phyloP scores from a whole-genome alignment of 2,888 invertebrate genomes.

The Atrina japonica region DNA sequence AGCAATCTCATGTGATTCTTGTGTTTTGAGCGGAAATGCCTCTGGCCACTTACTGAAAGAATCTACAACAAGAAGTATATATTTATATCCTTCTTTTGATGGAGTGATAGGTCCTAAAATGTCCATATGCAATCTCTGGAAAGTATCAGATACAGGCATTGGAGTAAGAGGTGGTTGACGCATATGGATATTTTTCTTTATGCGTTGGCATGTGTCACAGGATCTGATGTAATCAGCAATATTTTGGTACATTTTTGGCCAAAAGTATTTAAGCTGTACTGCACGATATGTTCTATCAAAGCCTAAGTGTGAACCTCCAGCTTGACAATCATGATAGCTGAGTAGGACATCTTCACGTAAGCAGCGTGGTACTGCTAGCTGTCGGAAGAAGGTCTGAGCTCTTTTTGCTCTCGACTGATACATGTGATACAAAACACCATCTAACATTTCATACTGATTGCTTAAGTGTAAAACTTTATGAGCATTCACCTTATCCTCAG shows the following conservation, averaged over 20 bases:
- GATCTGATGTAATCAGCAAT: no score
- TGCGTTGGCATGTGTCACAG: conserved; percentile 44
- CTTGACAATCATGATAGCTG: no score
- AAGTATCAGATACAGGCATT: conserved; percentile 3
- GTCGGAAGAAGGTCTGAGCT: conserved; percentile 17
- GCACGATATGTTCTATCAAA: conserved; percentile 29
- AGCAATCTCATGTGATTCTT: conserved; percentile 37
- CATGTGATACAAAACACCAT: background rate
- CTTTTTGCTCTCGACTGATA: background rate
- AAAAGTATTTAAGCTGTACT: conserved; percentile 35
- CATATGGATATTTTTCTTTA: conserved; percentile 7
- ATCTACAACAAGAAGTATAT: conserved; percentile 48
- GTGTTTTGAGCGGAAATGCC: conserved; percentile 40
- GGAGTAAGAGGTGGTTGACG: background rate
- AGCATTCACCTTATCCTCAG: background rate
- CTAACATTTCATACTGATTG: conserved; percentile 1
- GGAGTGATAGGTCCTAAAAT: background rate
- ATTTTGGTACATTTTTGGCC: conserved; percentile 48
- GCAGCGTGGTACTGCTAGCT: conserved; percentile 41
- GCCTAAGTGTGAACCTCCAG: no score
- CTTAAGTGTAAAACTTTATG: background rate
- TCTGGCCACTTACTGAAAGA: conserved; percentile 45
- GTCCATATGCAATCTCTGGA: background rate
- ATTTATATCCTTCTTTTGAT: conserved; percentile 32
- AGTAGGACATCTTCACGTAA: no score